These are phyloP conservation scores for Pristiophorus japonicus DNA, from an alignment of 2,113 vertebrate genomes.

Conservation along the genomic window DNA sequence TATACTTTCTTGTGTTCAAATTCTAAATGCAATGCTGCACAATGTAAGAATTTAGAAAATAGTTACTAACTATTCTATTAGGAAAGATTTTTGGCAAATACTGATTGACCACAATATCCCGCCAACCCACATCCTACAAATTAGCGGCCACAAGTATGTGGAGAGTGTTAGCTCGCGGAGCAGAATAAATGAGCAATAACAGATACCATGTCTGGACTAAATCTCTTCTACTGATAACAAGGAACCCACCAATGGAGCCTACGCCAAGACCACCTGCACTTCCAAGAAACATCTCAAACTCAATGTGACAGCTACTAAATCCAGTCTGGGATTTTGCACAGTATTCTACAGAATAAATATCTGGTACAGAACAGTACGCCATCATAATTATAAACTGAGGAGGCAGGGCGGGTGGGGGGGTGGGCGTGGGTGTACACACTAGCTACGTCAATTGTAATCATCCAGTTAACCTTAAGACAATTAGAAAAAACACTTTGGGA, in stretches of 20 bases:
- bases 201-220: not conserved
- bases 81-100: not conserved
- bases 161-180: not conserved
- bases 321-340: not conserved
- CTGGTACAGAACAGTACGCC: not conserved
- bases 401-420: too few relatives aligned
- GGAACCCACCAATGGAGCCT: not conserved
- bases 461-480: too few relatives aligned
- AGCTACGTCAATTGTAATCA: not conserved
- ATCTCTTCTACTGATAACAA: not conserved
- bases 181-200: not conserved
- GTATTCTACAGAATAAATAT: not conserved
- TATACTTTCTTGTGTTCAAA: not conserved
- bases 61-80: not conserved
- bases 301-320: not conserved
- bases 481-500: not conserved
- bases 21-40: not conserved
- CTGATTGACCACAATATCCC: not conserved
- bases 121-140: conserved; percentile 2
- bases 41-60: too few relatives aligned
- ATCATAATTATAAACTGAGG: not conserved
- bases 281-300: not conserved
- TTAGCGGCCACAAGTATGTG: not conserved
- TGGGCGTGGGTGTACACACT: too few relatives aligned
- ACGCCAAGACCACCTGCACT: not conserved